Evolutionary conservation across 1,140 invertebrate genomes (phyloP).

Genomic region (Meloidogyne exigua): DNA sequence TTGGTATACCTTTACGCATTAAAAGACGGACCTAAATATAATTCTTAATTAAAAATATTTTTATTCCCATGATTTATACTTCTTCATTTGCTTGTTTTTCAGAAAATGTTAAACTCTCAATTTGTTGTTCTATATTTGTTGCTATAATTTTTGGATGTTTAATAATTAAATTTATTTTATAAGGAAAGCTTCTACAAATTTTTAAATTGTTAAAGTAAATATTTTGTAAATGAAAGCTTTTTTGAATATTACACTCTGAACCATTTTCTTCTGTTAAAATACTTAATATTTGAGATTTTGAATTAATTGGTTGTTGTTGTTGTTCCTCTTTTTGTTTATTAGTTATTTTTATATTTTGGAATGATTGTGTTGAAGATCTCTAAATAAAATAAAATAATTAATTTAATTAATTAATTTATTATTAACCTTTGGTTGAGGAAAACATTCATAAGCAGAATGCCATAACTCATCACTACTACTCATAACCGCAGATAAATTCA

Average conservation of each 20-base stretch:
- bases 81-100: constrained; percentile 23
- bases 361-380: not conserved
- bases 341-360: not conserved
- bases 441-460: constrained; percentile 25
- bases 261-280: constrained; percentile 11
- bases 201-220: not conserved
- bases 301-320: not conserved
- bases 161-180: not conserved
- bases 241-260: constrained; percentile 11
- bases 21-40: not conserved
- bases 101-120: constrained; percentile 15
- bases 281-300: not conserved
- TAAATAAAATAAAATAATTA: no score
- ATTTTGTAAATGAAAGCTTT: constrained; percentile 11
- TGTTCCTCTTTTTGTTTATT: not conserved
- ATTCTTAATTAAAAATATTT: not conserved
- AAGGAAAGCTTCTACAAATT: not conserved
- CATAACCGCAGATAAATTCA: not conserved
- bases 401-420: not conserved
- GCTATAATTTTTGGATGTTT: not conserved
- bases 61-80: not conserved
- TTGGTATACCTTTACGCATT: constrained; percentile 1
- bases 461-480: constrained; percentile 24
- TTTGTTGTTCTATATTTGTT: not conserved
- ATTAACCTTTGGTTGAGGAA: constrained; percentile 11